Evolutionary conservation across 2,888 invertebrate genomes (phyloP).

Genomic region (Cephus nigrinus): DNA sequence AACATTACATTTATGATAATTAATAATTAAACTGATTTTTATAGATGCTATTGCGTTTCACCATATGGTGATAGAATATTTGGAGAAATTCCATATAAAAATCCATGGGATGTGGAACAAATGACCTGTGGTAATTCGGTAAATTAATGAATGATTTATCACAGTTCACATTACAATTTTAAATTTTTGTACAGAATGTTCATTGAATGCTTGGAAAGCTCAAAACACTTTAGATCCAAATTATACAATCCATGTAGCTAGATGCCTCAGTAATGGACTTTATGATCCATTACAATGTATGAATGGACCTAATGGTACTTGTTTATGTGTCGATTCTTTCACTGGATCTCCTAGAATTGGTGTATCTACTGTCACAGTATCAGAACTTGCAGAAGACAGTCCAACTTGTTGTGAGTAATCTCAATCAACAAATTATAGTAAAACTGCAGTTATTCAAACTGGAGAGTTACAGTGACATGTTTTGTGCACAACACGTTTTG

Average conservation of each 20-base stretch:
- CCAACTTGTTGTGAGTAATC: conserved; percentile 63
- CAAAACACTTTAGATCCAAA: conserved; percentile 58
- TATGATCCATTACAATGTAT: conserved; percentile 77
- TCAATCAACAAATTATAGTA: conserved; percentile 4
- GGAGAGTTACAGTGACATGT: not conserved
- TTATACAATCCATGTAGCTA: conserved; percentile 66
- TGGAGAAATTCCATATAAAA: conserved; percentile 72
- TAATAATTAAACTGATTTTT: conserved; percentile 31
- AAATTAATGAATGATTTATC: not conserved
- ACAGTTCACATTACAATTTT: conserved; percentile 4
- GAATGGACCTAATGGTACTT: conserved; percentile 62
- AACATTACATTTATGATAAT: not conserved
- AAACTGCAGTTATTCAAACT: not conserved
- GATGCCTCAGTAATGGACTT: conserved; percentile 76
- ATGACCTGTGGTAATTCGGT: conserved; percentile 72
- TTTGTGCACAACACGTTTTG: conserved; percentile 11
- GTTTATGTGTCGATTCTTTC: conserved; percentile 72
- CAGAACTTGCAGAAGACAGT: conserved; percentile 49
- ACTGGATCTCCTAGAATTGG: conserved; percentile 68
- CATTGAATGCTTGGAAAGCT: conserved; percentile 69
- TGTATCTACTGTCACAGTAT: conserved; percentile 49
- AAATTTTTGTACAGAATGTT: conserved; percentile 69
- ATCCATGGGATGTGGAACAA: conserved; percentile 57
- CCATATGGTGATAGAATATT: conserved; percentile 74
- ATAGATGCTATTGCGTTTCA: conserved; percentile 75